These are phyloP conservation scores for Clunio marinus DNA, from an alignment of 2,888 invertebrate genomes.

Conservation along the genomic window DNA sequence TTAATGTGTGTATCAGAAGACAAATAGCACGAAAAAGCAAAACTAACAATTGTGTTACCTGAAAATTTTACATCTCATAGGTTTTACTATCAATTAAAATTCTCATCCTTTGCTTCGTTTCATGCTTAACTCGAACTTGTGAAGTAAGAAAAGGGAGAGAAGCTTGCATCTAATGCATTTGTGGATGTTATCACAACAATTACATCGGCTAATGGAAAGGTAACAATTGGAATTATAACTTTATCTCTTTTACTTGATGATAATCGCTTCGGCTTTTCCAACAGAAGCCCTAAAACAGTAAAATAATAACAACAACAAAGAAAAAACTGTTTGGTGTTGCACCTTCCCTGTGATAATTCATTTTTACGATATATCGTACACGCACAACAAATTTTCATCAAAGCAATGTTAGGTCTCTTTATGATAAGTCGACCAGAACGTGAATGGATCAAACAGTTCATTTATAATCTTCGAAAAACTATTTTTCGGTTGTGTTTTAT, in stretches of 20 bases:
- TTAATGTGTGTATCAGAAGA: neutral
- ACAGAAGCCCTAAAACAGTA: too few relatives aligned
- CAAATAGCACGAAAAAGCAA: constrained; percentile 2
- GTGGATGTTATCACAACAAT: neutral
- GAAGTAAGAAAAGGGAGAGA: neutral
- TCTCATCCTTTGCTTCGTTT: constrained; percentile 3
- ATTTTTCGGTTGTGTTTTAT: too few relatives aligned
- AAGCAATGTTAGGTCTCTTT: neutral
- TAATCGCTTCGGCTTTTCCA: neutral
- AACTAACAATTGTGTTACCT: neutral
- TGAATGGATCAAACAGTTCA: neutral
- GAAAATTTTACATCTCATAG: neutral
- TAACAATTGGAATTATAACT: neutral
- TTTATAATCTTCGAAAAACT: neutral
- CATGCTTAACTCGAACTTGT: neutral
- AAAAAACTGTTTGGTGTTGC: constrained; percentile 13
- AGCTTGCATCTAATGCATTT: too few relatives aligned
- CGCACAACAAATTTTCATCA: neutral
- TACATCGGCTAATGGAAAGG: neutral
- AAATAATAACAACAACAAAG: neutral
- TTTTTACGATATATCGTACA: constrained; percentile 1
- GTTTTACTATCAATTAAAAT: neutral
- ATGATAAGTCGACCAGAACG: neutral
- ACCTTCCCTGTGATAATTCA: constrained; percentile 26
- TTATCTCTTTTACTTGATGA: neutral